Base-by-base conservation (phyloP, 92 coral and sea anemone species). In the Palythoa grandis region DNA sequence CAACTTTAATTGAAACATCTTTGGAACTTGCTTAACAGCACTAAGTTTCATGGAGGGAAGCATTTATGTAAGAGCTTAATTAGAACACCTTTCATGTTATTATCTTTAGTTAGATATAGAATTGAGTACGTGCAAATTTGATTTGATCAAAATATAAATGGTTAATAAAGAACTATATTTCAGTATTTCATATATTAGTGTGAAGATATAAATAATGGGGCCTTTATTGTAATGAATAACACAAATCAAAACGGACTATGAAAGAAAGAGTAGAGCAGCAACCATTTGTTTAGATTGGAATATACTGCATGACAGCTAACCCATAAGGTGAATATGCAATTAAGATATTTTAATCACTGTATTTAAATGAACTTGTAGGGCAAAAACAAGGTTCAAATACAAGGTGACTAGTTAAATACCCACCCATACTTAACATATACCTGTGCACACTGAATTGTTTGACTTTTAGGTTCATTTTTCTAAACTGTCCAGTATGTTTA, bases 21-120 rank as follows among this genome's bases (percentile, higher is more conserved):
- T 50, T 47, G 37, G 90, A 86, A 86, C 19, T 87, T 54, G 78
- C 22, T 43, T 77, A 77, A 77, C 82, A 77, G 82, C 82, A 77
- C 68, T 77, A 57, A 14, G 5, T 14, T 1, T 58, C n/a, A n/a
- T n/a, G n/a, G n/a, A n/a, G n/a, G n/a, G n/a, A n/a, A n/a, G n/a
- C n/a, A n/a, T 58, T 58, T 19, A 58, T 58, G 20, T 19, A 58
- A 15, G 65, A 58, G 23, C 14, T 58, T 58, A 14, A 12, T 58
- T 58, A 58, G 23, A 58, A 58, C 2, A 3, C 3, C 2, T 37
- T 52, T 58, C 70, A 58, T 5, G 22, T n/a, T n/a, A n/a, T n/a
- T n/a, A n/a, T n/a, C n/a, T n/a, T n/a, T n/a, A n/a, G n/a, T n/a
- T n/a, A n/a, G n/a, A n/a, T n/a, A n/a, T n/a, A n/a, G n/a, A n/a